phyloP scores from a whole-genome alignment of 1,140 invertebrate genomes.

The Eciton burchellii region DNA sequence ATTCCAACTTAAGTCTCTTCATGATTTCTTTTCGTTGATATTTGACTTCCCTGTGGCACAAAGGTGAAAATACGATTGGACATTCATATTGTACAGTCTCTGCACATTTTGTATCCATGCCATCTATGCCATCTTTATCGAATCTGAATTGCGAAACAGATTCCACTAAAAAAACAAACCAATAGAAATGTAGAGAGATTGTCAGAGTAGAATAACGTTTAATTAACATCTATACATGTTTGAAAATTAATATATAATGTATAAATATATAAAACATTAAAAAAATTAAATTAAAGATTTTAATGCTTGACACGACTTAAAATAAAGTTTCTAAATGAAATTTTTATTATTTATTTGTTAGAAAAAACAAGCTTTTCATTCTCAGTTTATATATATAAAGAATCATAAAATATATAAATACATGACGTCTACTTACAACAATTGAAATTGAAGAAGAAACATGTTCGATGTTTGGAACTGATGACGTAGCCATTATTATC shows the following conservation, averaged over 20 bases:
- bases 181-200: constrained; percentile 52
- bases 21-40: constrained; percentile 88
- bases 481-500: constrained; percentile 84
- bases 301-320: too few relatives aligned
- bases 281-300: too few relatives aligned
- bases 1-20: constrained; percentile 86
- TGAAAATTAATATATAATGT: too few relatives aligned
- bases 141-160: constrained; percentile 88
- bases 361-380: too few relatives aligned
- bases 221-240: too few relatives aligned
- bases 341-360: too few relatives aligned
- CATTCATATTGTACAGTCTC: constrained; percentile 89
- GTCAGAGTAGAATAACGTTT: too few relatives aligned
- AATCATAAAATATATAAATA: not conserved
- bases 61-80: constrained; percentile 85
- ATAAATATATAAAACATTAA: too few relatives aligned
- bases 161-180: constrained; percentile 84
- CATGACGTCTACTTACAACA: constrained; percentile 86
- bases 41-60: constrained; percentile 87
- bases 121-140: constrained; percentile 75
- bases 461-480: constrained; percentile 88
- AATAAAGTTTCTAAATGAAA: too few relatives aligned
- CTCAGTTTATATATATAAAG: not conserved
- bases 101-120: constrained; percentile 85
- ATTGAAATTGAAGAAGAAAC: constrained; percentile 86